Base-by-base conservation (phyloP, 2,797 vertebrate genomes). In the Oreonectes daqikongensis region DNA sequence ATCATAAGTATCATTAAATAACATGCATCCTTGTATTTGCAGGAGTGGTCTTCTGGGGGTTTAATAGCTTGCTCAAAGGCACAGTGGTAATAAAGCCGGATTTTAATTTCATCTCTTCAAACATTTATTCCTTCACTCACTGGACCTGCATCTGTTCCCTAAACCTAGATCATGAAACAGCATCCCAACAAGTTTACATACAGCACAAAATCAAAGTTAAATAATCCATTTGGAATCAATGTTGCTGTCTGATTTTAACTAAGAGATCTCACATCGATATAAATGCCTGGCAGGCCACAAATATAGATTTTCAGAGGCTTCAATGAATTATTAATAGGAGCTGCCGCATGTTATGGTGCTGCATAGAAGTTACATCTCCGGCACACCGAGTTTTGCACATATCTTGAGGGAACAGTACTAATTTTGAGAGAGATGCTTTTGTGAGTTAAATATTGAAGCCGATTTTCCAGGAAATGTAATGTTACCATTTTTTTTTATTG, bases 301-400 rank as follows among this genome's bases (percentile, higher is more conserved):
- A 67, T 22, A 63, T 46, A 18, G 42, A 72, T 68, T 80, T 79
- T 61, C n/a, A 68, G 35, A 35, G 32, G 24, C 68, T 26, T 28
- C 2, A 17, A 22, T 77, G 4, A 72, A 68, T 68, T 68, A 72
- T 72, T 80, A 80, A 75, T 53, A 20, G 7, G 32, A 3, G 18
- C 22, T 57, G 26, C 15, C 26, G 15, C 14, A 7, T 71, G 53
- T 17, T 55, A 32, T 40, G 69, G 38, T 70, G 8, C 10, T 11
- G 24, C 9, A 26, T n/a, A 22, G 6, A 14, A 22, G 11, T 60
- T 65, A 55, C 50, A 24, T 75, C 35, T 44, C 12, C 1, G 40
- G 40, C 2, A 42, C 40, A 42, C n/a, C n/a, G n/a, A n/a, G n/a
- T n/a, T n/a, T n/a, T n/a, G n/a, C 12, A 10, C 35, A 9, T 53